Conservation (phyloP, 1,140 invertebrate species). For the Diuraphis noxia region DNA sequence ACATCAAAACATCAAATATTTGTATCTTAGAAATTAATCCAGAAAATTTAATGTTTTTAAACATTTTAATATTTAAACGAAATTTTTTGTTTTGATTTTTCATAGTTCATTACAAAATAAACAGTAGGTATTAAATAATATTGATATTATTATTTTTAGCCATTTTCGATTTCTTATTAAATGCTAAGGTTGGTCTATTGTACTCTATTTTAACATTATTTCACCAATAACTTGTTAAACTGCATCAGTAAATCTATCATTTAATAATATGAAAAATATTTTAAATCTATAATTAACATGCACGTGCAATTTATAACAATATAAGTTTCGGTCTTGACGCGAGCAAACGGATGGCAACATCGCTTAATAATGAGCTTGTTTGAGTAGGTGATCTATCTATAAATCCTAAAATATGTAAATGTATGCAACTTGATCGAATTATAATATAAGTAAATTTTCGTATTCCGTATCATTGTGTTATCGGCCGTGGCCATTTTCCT, state of each 20-base stretch:
- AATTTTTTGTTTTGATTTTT: not conserved
- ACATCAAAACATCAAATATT: not conserved
- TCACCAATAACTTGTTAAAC: no score
- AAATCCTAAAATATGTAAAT: not conserved
- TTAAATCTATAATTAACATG: no score
- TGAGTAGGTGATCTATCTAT: not conserved
- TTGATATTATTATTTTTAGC: not conserved
- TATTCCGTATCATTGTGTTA: not conserved
- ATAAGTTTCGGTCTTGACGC: not conserved
- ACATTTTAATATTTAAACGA: not conserved
- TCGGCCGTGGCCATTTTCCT: no score
- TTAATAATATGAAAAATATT: no score
- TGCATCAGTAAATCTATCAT: no score
- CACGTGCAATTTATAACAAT: no score
- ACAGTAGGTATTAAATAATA: not conserved
- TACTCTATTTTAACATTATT: no score
- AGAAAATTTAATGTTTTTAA: no score
- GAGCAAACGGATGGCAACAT: not conserved
- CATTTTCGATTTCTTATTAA: not conserved
- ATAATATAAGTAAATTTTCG: not conserved
- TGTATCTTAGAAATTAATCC: not conserved
- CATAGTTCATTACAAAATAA: no score
- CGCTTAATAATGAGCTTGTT: not conserved
- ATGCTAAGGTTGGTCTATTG: not conserved
- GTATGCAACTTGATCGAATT: not conserved